Base-by-base conservation (phyloP, 2,797 vertebrate species). In the Gambusia yucatana region DNA sequence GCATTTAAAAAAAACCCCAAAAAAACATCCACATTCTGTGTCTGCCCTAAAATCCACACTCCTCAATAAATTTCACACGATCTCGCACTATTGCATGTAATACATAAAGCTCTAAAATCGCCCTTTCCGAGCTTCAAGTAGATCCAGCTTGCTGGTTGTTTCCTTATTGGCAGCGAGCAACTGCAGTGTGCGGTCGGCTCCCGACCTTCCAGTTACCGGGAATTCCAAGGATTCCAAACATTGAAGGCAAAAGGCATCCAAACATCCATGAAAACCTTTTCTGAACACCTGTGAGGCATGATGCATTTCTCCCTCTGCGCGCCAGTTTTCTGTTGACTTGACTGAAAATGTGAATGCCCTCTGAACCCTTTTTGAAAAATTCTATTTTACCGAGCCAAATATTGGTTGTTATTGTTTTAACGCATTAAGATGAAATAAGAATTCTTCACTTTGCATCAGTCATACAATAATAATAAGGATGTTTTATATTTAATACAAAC, bases 261-360 rank as follows among this genome's bases (percentile, higher is more conserved):
- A 82, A 80, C 67, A 77, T 52, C 33, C 65, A 81, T 67, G 20
- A 81, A 52, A 81, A 85, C n/a, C 20, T 22, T 73, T 70, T 48
- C 63, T 50, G 76, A 86, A 80, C 39, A 57, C 43, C 50, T 74
- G 59, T 25, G 6, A 57, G 50, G 50, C 33, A 25, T 57, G 11
- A 74, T 28, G 50, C 33, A 39, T 57, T 16, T 41, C 50, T 50
- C n/a, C 41, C 67, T 46, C 13, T 16, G 67, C 14, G 13, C 43
- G 28, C 67, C 67, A 71, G 43, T 4, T 71, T 71, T 46, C n/a
- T 16, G 13, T 71, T 70, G 28, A 71, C 41, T 25, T 16, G 67
- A 30, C 41, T 70, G 41, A 46, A 28, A 71, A 71, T 46, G 67
- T 14, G 25, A 70, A 25, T 67, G 36, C 3, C 36, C 20, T 41